Evolutionary conservation across 1,140 invertebrate genomes (phyloP).

Genomic region (Monochamus saltuarius): DNA sequence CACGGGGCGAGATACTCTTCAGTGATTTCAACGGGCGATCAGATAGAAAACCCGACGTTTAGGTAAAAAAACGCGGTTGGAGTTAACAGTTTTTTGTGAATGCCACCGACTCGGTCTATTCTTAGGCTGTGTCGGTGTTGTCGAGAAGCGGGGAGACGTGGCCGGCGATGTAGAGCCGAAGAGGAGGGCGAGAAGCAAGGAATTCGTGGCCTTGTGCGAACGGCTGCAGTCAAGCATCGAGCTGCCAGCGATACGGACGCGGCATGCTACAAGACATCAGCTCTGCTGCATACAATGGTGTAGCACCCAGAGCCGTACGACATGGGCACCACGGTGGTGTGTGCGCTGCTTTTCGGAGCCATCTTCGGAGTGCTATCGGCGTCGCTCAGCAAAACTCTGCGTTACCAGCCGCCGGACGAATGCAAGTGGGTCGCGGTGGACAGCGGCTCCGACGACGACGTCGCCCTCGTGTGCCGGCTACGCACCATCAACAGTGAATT

Average conservation of each 20-base stretch:
- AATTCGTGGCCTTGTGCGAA: slow-evolving; percentile 46
- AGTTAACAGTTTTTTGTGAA: slow-evolving; percentile 41
- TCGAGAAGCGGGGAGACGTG: slow-evolving; percentile 9
- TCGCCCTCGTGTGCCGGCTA: slow-evolving; percentile 76
- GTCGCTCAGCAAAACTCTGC: slow-evolving; percentile 66
- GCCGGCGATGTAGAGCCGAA: slow-evolving; percentile 15
- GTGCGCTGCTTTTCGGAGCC: slow-evolving; percentile 63
- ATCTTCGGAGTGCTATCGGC: slow-evolving; percentile 68
- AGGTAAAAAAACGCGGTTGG: slow-evolving; percentile 40
- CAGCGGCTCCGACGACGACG: slow-evolving; percentile 65
- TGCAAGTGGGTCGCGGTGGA: slow-evolving; percentile 75
- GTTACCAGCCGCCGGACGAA: slow-evolving; percentile 82
- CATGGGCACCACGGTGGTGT: slow-evolving; percentile 50
- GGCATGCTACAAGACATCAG: slow-evolving; percentile 40
- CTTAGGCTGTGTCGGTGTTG: slow-evolving; percentile 26
- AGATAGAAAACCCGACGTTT: slow-evolving; percentile 44
- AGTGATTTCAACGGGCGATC: slow-evolving; percentile 43
- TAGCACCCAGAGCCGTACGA: slow-evolving; percentile 24
- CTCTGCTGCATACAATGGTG: slow-evolving; percentile 42
- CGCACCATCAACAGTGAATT: slow-evolving; percentile 85
- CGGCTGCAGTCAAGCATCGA: slow-evolving; percentile 44
- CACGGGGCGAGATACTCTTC: slow-evolving; percentile 21
- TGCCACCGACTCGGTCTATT: slow-evolving; percentile 39
- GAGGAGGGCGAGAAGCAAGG: slow-evolving; percentile 30
- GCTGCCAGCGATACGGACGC: slow-evolving; percentile 38